phyloP scores from a whole-genome alignment of 2,113 vertebrate genomes.

The Motacilla tschutschensis region DNA sequence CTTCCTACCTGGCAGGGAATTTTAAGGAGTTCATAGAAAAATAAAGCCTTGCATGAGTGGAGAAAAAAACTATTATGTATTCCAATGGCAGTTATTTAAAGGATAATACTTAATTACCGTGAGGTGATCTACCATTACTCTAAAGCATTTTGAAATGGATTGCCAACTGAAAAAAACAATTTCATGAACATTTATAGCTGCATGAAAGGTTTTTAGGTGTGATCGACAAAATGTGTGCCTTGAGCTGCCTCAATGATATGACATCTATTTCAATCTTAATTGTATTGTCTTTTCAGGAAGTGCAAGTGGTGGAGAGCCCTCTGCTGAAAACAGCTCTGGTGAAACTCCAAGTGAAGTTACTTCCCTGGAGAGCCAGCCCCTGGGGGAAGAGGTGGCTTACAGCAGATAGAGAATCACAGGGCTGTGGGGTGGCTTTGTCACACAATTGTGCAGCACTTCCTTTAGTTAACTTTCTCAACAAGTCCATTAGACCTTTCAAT shows the following conservation, averaged over 20 bases:
- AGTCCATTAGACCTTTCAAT: neutral
- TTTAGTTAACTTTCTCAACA: neutral
- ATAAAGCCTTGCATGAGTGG: neutral
- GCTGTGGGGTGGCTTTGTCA: neutral
- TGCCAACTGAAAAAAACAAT: neutral
- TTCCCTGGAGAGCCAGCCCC: constrained; percentile 6
- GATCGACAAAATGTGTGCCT: neutral
- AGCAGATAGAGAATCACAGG: constrained; percentile 47
- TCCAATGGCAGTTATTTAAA: neutral
- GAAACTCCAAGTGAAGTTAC: neutral
- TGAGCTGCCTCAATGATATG: neutral
- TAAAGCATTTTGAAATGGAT: neutral
- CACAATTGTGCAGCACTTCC: neutral
- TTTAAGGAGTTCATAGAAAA: neutral
- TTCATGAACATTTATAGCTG: neutral
- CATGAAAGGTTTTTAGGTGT: neutral
- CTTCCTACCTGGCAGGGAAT: neutral
- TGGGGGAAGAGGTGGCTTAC: constrained; percentile 64
- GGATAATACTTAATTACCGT: neutral
- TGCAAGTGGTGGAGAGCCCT: neutral
- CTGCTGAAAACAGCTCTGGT: neutral
- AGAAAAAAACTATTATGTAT: neutral
- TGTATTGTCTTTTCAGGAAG: constrained; percentile 45
- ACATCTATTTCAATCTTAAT: neutral
- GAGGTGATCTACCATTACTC: neutral